Percentiles rank a stretch among this genome's conserved stretches.
phyloP scores from a whole-genome alignment of 2,888 invertebrate species.

The Acrobasis consociella region DNA sequence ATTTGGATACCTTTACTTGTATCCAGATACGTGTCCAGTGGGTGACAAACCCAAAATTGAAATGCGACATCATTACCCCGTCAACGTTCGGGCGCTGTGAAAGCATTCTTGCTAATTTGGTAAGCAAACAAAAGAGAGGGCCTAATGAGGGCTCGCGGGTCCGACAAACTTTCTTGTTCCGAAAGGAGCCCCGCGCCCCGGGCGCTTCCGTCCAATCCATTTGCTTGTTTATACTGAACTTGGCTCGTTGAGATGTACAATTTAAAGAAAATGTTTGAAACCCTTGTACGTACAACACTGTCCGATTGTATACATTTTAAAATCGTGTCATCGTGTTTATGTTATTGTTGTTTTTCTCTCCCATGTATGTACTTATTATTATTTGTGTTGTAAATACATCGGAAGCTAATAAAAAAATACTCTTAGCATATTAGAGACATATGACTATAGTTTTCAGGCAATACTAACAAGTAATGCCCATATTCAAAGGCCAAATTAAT shows the following conservation, averaged over 20 bases:
- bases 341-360: too few species aligned
- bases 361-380: too few species aligned
- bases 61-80: slow-evolving; percentile 60
- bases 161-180: slow-evolving; percentile 76
- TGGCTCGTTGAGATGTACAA: slow-evolving; percentile 53
- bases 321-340: background rate
- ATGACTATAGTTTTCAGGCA: too few species aligned
- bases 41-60: background rate
- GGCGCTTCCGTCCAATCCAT: slow-evolving; percentile 77
- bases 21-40: too few species aligned
- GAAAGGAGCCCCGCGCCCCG: slow-evolving; percentile 63
- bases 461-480: too few species aligned
- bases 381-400: too few species aligned
- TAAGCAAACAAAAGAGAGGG: slow-evolving; percentile 76
- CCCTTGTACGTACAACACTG: background rate
- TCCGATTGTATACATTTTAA: background rate
- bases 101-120: slow-evolving; percentile 76
- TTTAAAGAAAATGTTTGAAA: slow-evolving; percentile 27
- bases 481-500: too few species aligned
- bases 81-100: slow-evolving; percentile 58
- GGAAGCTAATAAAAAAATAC: too few species aligned
- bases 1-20: too few species aligned
- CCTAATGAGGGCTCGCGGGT: slow-evolving; percentile 76
- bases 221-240: slow-evolving; percentile 78
- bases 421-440: too few species aligned